phyloP scores from a whole-genome alignment of 1,140 invertebrate species.

The Drosophila nigrodunni region DNA sequence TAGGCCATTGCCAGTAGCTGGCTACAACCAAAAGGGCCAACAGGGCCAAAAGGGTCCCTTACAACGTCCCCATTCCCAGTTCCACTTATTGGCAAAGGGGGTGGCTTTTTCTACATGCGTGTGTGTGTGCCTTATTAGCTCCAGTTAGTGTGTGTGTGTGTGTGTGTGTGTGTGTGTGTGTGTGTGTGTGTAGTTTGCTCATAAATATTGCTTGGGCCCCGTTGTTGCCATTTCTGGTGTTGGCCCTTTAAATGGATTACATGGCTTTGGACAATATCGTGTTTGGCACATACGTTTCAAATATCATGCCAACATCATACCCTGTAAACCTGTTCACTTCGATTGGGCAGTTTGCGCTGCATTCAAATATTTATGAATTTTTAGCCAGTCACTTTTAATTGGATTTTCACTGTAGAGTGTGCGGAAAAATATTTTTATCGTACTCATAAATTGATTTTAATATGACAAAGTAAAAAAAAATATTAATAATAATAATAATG shows the following conservation, averaged over 20 bases:
- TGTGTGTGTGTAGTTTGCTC: constrained; percentile 2
- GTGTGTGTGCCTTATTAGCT: constrained; percentile 36
- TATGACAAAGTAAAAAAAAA: too few species aligned
- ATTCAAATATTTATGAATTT: too few species aligned
- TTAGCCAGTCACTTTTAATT: too few species aligned
- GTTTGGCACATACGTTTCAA: constrained; percentile 12
- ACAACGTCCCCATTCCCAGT: neutral
- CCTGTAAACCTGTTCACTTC: neutral
- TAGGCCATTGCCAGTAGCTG: constrained; percentile 47
- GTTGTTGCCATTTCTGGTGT: constrained; percentile 9
- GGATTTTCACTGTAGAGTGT: too few species aligned
- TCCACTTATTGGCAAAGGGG: neutral
- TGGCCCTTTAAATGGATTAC: constrained; percentile 43
- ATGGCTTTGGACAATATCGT: constrained; percentile 29
- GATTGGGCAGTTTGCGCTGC: too few species aligned
- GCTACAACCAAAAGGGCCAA: constrained; percentile 12
- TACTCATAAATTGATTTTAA: too few species aligned
- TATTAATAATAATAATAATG: too few species aligned
- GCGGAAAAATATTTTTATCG: too few species aligned
- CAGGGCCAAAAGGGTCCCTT: constrained; percentile 7
- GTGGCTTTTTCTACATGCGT: constrained; percentile 7
- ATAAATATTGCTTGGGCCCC: constrained; percentile 41
- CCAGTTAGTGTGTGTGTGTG: constrained; percentile 6
- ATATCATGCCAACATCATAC: constrained; percentile 3
- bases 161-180: constrained; percentile 4